phyloP scores from a whole-genome alignment of 35 echinoderm and acorn worm species.

The Diadema setosum region DNA sequence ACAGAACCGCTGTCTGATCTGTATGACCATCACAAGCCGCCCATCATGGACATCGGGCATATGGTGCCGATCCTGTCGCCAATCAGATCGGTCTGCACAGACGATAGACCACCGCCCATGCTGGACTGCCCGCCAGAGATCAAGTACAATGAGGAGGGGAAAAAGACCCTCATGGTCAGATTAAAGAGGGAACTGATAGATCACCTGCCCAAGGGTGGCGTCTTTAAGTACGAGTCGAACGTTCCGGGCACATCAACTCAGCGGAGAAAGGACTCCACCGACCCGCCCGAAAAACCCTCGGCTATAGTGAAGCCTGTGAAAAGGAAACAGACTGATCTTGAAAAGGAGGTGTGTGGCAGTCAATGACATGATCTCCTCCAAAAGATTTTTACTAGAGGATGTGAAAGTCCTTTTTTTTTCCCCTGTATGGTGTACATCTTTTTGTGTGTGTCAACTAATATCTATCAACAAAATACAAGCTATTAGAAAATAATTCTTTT shows the following conservation, averaged over 20 bases:
- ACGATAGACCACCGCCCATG: not conserved
- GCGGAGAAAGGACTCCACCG: not conserved
- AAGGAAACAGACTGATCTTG: conserved; percentile 18
- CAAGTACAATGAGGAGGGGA: not conserved
- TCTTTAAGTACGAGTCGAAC: not conserved
- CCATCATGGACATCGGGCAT: not conserved
- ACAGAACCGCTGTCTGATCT: not conserved
- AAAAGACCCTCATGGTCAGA: not conserved
- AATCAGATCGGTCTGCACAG: not conserved
- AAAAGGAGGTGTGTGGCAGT: conserved; percentile 3
- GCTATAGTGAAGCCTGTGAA: conserved; percentile 12
- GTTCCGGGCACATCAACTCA: not conserved
- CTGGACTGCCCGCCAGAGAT: not conserved
- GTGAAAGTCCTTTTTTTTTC: too few species aligned
- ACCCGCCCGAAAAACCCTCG: conserved; percentile 3
- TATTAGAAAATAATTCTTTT: too few species aligned
- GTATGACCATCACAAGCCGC: not conserved
- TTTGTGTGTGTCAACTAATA: too few species aligned
- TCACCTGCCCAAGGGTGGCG: conserved; percentile 1
- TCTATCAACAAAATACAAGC: too few species aligned
- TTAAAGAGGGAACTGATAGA: not conserved
- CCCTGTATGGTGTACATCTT: too few species aligned
- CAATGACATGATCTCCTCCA: not conserved
- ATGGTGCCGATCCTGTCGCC: conserved; percentile 3
- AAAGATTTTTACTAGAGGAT: too few species aligned